phyloP scores from a whole-genome alignment of 2,888 invertebrate genomes.

The Caenorhabditis afra region DNA sequence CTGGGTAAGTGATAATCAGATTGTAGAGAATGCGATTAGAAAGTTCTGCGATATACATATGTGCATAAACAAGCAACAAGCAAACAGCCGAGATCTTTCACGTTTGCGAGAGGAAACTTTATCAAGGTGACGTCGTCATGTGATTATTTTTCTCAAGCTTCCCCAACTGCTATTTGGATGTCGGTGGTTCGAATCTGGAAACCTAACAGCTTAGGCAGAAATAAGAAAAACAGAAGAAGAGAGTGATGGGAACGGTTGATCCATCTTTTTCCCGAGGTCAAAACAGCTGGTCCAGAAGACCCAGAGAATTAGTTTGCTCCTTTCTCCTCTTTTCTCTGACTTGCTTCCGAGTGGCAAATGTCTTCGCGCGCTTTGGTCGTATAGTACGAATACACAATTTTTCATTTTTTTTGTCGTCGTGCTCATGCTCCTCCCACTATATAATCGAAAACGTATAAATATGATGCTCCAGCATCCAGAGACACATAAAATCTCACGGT shows the following conservation, averaged over 20 bases:
- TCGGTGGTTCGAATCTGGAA: no score
- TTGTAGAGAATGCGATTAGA: conserved; percentile 13
- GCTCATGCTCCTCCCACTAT: background rate
- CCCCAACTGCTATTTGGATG: no score
- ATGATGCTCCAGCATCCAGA: background rate
- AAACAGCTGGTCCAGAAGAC: no score
- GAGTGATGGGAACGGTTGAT: no score
- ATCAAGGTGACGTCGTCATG: no score
- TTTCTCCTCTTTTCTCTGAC: conserved; percentile 18
- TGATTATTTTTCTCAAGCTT: no score
- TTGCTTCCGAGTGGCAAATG: conserved; percentile 8
- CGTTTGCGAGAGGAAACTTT: no score
- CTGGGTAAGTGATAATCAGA: conserved; percentile 27
- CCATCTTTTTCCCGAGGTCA: no score
- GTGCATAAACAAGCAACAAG: background rate
- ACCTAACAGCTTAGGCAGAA: no score
- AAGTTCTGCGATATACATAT: background rate
- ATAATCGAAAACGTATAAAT: background rate
- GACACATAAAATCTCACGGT: conserved; percentile 29
- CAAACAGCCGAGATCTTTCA: conserved; percentile 17
- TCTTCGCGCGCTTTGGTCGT: conserved; percentile 14
- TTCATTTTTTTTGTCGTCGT: conserved; percentile 16
- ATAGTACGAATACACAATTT: conserved; percentile 42
- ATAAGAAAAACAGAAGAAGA: no score
- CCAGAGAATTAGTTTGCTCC: conserved; percentile 10